Evolutionary conservation across 2,797 vertebrate genomes (phyloP).

Genomic region (Catharus ustulatus): DNA sequence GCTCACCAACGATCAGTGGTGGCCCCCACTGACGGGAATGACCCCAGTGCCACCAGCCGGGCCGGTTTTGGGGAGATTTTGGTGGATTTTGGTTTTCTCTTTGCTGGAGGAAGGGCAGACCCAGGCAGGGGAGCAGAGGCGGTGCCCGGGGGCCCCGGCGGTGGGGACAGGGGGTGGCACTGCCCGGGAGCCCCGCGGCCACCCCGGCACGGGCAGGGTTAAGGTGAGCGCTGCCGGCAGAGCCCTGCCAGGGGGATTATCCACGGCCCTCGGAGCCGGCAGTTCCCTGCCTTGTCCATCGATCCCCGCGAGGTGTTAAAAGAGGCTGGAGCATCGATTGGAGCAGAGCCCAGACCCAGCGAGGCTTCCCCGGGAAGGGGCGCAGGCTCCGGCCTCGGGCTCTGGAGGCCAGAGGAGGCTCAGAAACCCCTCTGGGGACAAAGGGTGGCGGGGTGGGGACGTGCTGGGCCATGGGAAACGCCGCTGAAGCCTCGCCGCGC

Average conservation of each 20-base stretch:
- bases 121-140: rapidly evolving
- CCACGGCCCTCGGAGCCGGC: neutral
- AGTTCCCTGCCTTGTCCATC: conserved; percentile 65
- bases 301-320: conserved; percentile 54
- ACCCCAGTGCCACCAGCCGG: neutral
- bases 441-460: rapidly evolving
- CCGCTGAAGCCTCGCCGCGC: rapidly evolving
- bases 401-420: neutral
- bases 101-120: neutral
- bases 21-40: rapidly evolving
- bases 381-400: rapidly evolving
- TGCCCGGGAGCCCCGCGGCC: rapidly evolving
- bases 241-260: conserved; percentile 1
- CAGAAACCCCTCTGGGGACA: neutral
- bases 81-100: neutral
- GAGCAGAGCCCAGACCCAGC: neutral
- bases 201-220: neutral
- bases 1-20: rapidly evolving
- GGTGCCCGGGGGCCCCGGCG: neutral
- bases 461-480: neutral
- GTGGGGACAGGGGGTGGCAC: neutral
- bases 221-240: neutral
- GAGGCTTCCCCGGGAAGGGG: neutral
- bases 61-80: neutral
- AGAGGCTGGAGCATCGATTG: conserved; percentile 38